Percentiles rank a stretch among this genome's conserved stretches.
phyloP scores from a whole-genome alignment of 2,797 vertebrate genomes.

The Echeneis naucrates region DNA sequence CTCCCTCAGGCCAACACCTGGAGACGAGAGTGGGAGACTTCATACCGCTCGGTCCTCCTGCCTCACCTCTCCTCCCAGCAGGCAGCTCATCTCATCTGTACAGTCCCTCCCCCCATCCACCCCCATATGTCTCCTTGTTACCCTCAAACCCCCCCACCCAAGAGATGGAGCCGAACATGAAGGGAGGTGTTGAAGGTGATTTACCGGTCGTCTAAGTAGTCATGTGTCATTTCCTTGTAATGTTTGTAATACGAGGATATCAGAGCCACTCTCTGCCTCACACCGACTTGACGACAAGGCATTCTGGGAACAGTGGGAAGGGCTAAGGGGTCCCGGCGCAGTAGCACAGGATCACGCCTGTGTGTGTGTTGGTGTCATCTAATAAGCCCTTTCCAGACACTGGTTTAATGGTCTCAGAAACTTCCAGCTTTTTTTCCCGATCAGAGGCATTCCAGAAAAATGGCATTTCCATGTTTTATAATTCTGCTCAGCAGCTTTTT shows the following conservation, averaged over 20 bases:
- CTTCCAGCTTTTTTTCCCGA: slow-evolving; percentile 45
- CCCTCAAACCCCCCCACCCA: not conserved
- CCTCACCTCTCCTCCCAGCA: slow-evolving; percentile 58
- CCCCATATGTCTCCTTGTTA: not conserved
- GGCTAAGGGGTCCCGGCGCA: slow-evolving; percentile 21
- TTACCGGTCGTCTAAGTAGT: slow-evolving; percentile 60
- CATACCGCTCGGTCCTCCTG: slow-evolving; percentile 34
- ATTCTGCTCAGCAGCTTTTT: slow-evolving; percentile 69
- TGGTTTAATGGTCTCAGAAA: slow-evolving; percentile 57
- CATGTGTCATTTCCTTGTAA: slow-evolving; percentile 79
- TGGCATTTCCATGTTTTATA: slow-evolving; percentile 81
- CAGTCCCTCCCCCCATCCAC: slow-evolving; percentile 46
- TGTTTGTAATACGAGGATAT: slow-evolving; percentile 74
- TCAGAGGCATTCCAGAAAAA: slow-evolving; percentile 81
- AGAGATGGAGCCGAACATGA: slow-evolving; percentile 43
- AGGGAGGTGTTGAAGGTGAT: slow-evolving; percentile 53
- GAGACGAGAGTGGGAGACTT: slow-evolving; percentile 61
- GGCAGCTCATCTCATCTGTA: slow-evolving; percentile 74
- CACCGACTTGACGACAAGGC: slow-evolving; percentile 27
- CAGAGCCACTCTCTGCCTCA: slow-evolving; percentile 61
- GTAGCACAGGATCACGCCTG: slow-evolving; percentile 35
- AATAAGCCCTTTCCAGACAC: slow-evolving; percentile 43
- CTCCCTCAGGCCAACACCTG: slow-evolving; percentile 45
- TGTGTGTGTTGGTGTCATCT: slow-evolving; percentile 23
- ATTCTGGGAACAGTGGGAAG: slow-evolving; percentile 48